phyloP scores from a whole-genome alignment of 1,140 invertebrate species.

The Triops cancriformis region DNA sequence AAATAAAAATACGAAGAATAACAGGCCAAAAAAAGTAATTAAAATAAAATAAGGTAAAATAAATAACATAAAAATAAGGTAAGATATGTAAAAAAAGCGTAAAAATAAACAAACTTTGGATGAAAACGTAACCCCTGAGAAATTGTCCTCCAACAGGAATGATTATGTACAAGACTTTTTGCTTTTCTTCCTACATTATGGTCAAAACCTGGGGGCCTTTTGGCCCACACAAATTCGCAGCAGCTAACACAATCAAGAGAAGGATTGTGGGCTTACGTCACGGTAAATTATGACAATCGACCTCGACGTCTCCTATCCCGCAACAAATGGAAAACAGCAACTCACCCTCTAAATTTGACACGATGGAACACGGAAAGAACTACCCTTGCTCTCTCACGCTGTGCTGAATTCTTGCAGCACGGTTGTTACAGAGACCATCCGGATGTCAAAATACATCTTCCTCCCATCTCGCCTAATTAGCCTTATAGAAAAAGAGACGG shows the following conservation, averaged over 20 bases:
- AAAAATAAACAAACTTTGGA: too few relatives aligned
- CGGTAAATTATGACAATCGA: background rate
- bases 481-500: background rate
- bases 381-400: conserved; percentile 1
- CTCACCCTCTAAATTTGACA: conserved; percentile 2
- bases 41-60: too few relatives aligned
- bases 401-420: background rate
- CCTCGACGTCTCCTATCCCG: background rate
- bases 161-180: too few relatives aligned
- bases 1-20: too few relatives aligned
- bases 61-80: too few relatives aligned
- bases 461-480: background rate
- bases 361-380: background rate
- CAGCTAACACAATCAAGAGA: background rate
- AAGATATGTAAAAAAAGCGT: too few relatives aligned
- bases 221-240: background rate
- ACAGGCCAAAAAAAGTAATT: too few relatives aligned
- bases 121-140: too few relatives aligned
- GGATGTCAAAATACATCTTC: background rate
- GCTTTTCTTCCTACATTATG: too few relatives aligned
- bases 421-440: background rate
- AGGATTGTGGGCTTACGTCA: background rate
- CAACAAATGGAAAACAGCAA: background rate
- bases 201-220: too few relatives aligned
- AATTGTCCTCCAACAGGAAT: too few relatives aligned